These are phyloP conservation scores for Ictalurus punctatus DNA, from an alignment of 2,113 vertebrate genomes.

Conservation along the genomic window DNA sequence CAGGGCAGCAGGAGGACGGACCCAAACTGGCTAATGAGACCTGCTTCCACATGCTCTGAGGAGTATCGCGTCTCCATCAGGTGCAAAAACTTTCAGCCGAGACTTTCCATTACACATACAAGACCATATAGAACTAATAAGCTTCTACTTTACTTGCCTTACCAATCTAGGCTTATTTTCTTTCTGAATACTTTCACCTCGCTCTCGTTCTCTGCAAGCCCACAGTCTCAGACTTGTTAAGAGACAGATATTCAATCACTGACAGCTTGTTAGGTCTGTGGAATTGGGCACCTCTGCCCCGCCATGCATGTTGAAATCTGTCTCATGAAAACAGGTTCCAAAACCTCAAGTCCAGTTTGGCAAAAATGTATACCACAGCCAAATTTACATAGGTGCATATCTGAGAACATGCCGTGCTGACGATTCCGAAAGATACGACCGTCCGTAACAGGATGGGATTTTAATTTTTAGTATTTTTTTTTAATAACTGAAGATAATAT, in stretches of 20 bases:
- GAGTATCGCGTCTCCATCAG: neutral
- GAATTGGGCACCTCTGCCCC: constrained; percentile 35
- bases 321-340: neutral
- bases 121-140: constrained; percentile 28
- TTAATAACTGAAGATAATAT: neutral
- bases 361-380: neutral
- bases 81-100: neutral
- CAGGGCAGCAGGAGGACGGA: neutral
- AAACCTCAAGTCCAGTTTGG: neutral
- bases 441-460: neutral
- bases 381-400: neutral
- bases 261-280: constrained; percentile 42
- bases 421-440: neutral
- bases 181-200: constrained; percentile 20
- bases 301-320: constrained; percentile 28
- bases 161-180: constrained; percentile 22
- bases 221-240: constrained; percentile 42
- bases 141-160: neutral
- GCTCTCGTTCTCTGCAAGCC: neutral
- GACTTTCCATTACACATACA: neutral
- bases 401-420: neutral
- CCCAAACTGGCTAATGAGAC: neutral
- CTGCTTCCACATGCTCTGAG: neutral
- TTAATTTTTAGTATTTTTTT: too few relatives aligned
- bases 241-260: constrained; percentile 34